phyloP scores from a whole-genome alignment of 2,888 invertebrate genomes.

The Euspilapteryx auroguttella region DNA sequence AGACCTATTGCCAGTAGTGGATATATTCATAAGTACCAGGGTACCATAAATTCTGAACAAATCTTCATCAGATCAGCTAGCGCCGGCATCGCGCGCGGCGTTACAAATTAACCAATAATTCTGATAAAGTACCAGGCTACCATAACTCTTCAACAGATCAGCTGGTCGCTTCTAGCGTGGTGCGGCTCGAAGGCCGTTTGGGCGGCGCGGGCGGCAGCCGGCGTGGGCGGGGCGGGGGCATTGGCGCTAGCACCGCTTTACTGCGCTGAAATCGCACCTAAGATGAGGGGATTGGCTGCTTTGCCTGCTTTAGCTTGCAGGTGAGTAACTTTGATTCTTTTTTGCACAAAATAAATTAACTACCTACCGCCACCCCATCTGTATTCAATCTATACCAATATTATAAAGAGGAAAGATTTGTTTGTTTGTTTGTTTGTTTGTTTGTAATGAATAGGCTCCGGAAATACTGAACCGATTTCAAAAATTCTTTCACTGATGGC shows the following conservation, averaged over 20 bases:
- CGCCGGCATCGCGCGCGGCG: too few relatives aligned
- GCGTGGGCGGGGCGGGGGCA: conserved; percentile 45
- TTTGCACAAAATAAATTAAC: not conserved
- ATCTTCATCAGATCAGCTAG: too few relatives aligned
- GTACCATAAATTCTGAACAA: too few relatives aligned
- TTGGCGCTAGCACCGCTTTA: conserved; percentile 38
- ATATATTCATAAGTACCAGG: too few relatives aligned
- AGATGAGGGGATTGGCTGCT: conserved; percentile 36
- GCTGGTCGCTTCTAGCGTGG: conserved; percentile 49
- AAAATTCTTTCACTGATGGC: too few relatives aligned
- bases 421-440: too few relatives aligned
- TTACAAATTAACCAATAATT: too few relatives aligned
- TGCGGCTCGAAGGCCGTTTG: conserved; percentile 40
- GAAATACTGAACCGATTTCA: too few relatives aligned
- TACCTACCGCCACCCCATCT: not conserved
- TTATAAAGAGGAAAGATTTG: too few relatives aligned
- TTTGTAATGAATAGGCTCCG: too few relatives aligned
- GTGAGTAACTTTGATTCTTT: conserved; percentile 13
- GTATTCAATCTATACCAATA: too few relatives aligned
- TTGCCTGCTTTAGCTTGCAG: conserved; percentile 46
- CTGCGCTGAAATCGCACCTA: conserved; percentile 46
- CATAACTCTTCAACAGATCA: conserved; percentile 21
- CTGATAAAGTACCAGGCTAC: not conserved
- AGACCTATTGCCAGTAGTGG: too few relatives aligned
- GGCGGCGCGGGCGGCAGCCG: conserved; percentile 44